Conservation (phyloP, 2,113 vertebrate genomes). For the Rissa tridactyla region DNA sequence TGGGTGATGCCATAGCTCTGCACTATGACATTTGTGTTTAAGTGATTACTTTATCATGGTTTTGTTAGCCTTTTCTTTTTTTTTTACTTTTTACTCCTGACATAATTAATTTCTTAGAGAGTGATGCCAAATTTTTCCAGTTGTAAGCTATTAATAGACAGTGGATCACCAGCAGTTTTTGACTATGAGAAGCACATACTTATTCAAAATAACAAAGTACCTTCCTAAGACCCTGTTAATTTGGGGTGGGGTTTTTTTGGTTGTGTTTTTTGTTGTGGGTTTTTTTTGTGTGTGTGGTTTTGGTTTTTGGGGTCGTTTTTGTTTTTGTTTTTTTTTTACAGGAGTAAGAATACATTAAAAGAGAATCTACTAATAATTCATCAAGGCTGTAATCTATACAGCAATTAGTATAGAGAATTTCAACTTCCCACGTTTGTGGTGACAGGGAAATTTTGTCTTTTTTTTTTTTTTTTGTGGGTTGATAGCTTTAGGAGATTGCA, state of each 20-base stretch:
- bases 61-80: neutral
- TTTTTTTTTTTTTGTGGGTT: neutral
- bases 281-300: too few relatives aligned
- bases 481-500: neutral
- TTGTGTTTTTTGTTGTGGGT: neutral
- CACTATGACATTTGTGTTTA: neutral
- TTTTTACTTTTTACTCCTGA: neutral
- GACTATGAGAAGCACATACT: neutral
- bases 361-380: neutral
- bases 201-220: neutral
- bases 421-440: neutral
- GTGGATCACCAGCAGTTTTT: neutral
- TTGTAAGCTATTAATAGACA: neutral
- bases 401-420: neutral
- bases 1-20: neutral
- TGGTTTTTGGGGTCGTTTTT: too few relatives aligned
- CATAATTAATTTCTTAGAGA: neutral
- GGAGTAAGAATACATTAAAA: neutral
- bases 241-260: neutral
- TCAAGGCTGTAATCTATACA: neutral
- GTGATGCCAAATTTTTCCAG: neutral
- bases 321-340: neutral
- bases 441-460: neutral
- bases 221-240: neutral
- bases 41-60: neutral